Percentiles rank a stretch among this genome's conserved stretches.
phyloP scores from a whole-genome alignment of 1,140 invertebrate genomes.

The Pseudomyrmex concolor region DNA sequence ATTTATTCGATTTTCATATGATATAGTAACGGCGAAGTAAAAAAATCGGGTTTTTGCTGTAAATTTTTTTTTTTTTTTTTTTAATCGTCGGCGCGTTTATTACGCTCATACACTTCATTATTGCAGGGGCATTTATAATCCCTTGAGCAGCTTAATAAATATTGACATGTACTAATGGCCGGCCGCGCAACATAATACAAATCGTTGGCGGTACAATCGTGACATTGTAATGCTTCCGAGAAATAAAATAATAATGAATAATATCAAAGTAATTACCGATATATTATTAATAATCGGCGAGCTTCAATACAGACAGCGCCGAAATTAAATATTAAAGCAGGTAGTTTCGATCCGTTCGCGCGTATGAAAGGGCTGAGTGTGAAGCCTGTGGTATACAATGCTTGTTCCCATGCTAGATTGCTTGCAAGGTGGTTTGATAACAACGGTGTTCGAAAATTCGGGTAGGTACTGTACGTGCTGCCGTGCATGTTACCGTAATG shows the following conservation, averaged over 20 bases:
- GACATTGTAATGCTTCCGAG: constrained; percentile 57
- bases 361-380: constrained; percentile 36
- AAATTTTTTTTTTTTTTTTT: neutral
- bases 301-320: constrained; percentile 20
- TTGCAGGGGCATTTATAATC: constrained; percentile 43
- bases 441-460: constrained; percentile 22
- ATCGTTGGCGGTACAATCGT: constrained; percentile 62
- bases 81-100: constrained; percentile 13
- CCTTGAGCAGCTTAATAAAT: constrained; percentile 69
- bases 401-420: constrained; percentile 27
- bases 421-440: constrained; percentile 36
- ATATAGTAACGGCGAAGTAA: neutral
- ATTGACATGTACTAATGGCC: constrained; percentile 69
- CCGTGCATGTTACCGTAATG: neutral
- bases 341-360: constrained; percentile 38
- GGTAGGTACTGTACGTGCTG: neutral
- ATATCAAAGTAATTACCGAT: constrained; percentile 63
- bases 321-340: constrained; percentile 51
- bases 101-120: constrained; percentile 44
- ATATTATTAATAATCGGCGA: constrained; percentile 69
- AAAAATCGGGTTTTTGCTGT: neutral
- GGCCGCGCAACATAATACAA: constrained; percentile 58
- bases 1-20: constrained; percentile 13
- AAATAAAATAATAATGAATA: constrained; percentile 63
- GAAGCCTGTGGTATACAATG: constrained; percentile 6